A percentile compares a stretch with the other conserved stretches of the same genome.
Conservation (phyloP, 2,113 vertebrate genomes). For the Rhineura floridana region DNA sequence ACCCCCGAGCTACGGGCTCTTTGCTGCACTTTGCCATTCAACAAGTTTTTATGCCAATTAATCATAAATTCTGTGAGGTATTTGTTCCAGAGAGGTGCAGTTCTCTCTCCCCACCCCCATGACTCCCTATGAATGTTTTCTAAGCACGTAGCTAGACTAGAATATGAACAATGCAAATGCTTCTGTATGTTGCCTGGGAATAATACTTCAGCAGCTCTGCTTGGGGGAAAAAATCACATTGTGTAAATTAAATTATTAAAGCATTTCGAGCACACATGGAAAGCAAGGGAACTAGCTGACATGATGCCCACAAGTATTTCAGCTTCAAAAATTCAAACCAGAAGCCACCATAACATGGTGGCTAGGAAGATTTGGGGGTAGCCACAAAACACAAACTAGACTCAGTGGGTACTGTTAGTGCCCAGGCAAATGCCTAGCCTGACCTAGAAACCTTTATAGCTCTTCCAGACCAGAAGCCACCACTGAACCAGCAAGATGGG, state of each 20-base stretch:
- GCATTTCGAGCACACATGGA: not conserved
- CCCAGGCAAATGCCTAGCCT: too few relatives aligned
- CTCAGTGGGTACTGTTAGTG: too few relatives aligned
- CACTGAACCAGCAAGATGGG: too few relatives aligned
- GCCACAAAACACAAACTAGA: too few relatives aligned
- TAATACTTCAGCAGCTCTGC: not conserved
- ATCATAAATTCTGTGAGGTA: not conserved
- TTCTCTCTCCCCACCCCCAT: not conserved
- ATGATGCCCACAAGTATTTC: not conserved
- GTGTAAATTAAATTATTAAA: not conserved
- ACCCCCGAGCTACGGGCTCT: not conserved
- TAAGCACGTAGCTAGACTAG: not conserved
- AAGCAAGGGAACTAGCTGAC: not conserved
- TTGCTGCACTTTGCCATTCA: not conserved
- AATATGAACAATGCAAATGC: not conserved
- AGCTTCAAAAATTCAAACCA: not conserved
- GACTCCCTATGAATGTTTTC: not conserved
- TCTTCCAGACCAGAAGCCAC: too few relatives aligned
- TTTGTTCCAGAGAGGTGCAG: not conserved
- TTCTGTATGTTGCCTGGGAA: not conserved
- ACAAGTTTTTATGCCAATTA: not conserved
- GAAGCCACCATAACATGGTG: not conserved
- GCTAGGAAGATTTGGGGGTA: too few relatives aligned
- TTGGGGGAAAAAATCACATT: not conserved
- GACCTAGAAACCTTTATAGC: too few relatives aligned